These are phyloP conservation scores for Coregonus sp. DNA, from an alignment of 2,797 vertebrate species.

Conservation along the genomic window DNA sequence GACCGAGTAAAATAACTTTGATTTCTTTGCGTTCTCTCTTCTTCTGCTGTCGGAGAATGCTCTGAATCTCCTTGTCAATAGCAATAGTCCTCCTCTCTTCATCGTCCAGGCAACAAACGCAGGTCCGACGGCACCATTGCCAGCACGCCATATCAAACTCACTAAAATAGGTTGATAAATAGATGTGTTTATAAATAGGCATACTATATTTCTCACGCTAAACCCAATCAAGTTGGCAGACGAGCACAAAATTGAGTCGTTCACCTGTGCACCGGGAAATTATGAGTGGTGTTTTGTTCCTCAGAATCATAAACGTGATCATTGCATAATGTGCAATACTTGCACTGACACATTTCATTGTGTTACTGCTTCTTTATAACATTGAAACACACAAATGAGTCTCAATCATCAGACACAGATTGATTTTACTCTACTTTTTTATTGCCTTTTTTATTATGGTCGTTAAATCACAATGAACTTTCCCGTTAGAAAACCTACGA, in stretches of 20 bases:
- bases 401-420: background rate
- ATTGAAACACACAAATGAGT: background rate
- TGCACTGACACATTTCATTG: too few species aligned
- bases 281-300: too few species aligned
- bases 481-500: background rate
- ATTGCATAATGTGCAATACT: background rate
- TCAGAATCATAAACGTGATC: background rate
- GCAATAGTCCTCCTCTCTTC: constrained; percentile 67
- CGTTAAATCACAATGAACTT: background rate
- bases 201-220: background rate
- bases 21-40: constrained; percentile 72
- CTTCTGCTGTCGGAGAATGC: constrained; percentile 73
- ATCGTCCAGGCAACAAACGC: constrained; percentile 72
- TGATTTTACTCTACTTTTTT: background rate
- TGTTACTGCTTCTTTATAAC: too few species aligned
- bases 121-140: constrained; percentile 61
- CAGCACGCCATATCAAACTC: constrained; percentile 69
- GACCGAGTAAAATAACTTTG: constrained; percentile 80
- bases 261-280: too few species aligned
- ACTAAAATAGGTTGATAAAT: constrained; percentile 4
- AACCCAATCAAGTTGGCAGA: background rate
- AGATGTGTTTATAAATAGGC: background rate
- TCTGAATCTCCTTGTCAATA: constrained; percentile 76
- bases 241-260: background rate
- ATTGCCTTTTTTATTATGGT: background rate